Percentiles rank a stretch among this genome's conserved stretches.
Evolutionary conservation across 2,113 vertebrate genomes (phyloP).

Genomic region (Nothocercus nigrocapillus): DNA sequence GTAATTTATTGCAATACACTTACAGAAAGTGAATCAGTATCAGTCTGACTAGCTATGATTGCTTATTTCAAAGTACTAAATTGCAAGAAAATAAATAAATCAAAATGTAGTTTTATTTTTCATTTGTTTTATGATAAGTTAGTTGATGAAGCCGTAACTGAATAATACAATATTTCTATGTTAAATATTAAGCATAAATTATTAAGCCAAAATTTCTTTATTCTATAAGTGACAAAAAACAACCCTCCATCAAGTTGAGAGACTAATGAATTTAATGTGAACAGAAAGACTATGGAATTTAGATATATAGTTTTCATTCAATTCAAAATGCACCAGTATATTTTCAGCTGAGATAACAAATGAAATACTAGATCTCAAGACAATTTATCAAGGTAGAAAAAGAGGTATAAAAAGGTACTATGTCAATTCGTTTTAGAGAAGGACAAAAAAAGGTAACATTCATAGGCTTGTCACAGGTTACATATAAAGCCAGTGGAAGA

Average conservation of each 20-base stretch:
- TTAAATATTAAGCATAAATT: neutral
- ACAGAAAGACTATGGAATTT: neutral
- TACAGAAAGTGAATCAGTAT: neutral
- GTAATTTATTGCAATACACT: neutral
- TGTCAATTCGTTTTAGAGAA: neutral
- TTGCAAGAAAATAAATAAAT: neutral
- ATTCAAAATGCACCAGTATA: neutral
- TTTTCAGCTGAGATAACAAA: neutral
- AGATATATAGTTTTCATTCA: neutral
- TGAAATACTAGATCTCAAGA: neutral
- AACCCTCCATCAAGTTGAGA: neutral
- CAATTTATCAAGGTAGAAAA: neutral
- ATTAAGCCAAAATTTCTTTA: neutral
- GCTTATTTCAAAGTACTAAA: neutral
- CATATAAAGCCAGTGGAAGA: neutral
- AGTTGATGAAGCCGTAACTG: neutral
- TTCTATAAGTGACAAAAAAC: neutral
- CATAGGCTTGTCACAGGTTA: neutral
- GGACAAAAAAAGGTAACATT: neutral
- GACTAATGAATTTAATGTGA: neutral
- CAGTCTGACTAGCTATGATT: neutral
- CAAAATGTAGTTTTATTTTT: neutral
- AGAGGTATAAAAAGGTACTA: neutral
- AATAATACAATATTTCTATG: neutral
- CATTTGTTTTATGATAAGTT: neutral